Percentiles rank a stretch among this genome's conserved stretches.
phyloP scores from a whole-genome alignment of 1,140 invertebrate genomes.

The Bombus superbus region DNA sequence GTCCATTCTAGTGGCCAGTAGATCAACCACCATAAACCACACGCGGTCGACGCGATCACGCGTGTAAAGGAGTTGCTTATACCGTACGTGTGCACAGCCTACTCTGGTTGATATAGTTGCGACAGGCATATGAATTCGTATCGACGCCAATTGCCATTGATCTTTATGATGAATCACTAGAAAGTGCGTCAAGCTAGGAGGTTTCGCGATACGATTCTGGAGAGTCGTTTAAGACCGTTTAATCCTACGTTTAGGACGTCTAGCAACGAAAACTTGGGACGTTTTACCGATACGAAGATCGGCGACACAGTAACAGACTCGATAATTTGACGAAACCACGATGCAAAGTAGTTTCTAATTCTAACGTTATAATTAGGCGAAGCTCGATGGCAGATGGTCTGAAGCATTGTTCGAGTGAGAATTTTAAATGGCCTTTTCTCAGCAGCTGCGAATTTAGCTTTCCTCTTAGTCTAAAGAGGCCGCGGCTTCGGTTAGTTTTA shows the following conservation, averaged over 20 bases:
- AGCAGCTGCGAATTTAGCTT: neutral
- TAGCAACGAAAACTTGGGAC: no score
- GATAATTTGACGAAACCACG: neutral
- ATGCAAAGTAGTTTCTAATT: neutral
- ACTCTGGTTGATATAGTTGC: neutral
- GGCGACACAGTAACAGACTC: no score
- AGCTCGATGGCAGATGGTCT: neutral
- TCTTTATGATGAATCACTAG: neutral
- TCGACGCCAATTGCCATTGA: neutral
- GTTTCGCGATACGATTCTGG: neutral
- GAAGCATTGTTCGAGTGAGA: neutral
- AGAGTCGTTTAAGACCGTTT: no score
- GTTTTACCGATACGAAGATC: neutral
- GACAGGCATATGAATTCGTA: neutral
- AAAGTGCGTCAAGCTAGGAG: neutral
- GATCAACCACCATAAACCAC: conserved; percentile 53
- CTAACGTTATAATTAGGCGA: neutral
- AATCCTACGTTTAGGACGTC: no score
- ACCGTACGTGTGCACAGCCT: neutral
- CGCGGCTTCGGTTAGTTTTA: neutral
- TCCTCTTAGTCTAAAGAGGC: neutral
- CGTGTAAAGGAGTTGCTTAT: conserved; percentile 42
- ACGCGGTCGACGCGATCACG: conserved; percentile 52
- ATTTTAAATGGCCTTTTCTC: conserved; percentile 11
- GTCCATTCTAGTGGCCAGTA: neutral